Conservation (phyloP, 2,113 vertebrate species). For the Platycercus adscitus region DNA sequence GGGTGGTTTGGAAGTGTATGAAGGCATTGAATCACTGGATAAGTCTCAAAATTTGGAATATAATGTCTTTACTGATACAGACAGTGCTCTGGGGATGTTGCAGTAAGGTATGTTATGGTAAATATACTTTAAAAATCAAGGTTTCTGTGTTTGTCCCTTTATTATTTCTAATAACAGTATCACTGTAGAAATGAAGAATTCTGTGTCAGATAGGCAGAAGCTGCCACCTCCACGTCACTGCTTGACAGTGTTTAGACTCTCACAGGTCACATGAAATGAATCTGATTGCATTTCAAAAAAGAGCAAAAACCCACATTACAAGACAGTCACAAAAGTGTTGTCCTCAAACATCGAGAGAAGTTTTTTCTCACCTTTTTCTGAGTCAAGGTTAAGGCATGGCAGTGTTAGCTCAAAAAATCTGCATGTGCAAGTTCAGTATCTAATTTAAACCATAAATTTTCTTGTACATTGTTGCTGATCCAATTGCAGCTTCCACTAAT, state of each 20-base stretch:
- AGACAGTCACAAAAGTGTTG: not conserved
- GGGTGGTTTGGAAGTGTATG: not conserved
- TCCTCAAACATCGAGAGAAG: not conserved
- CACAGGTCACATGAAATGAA: not conserved
- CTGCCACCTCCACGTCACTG: not conserved
- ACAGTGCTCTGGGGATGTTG: not conserved
- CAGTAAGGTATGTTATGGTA: not conserved
- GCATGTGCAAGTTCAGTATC: conserved; percentile 1
- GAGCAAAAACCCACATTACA: not conserved
- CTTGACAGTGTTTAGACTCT: not conserved
- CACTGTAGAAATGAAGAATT: not conserved
- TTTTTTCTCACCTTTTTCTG: not conserved
- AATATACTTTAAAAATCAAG: not conserved
- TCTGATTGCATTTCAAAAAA: not conserved
- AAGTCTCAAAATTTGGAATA: not conserved
- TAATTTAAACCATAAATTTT: not conserved
- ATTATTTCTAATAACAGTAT: not conserved
- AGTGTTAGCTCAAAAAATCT: not conserved
- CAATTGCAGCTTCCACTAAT: conserved; percentile 23
- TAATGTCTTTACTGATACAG: not conserved
- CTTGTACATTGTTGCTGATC: not conserved
- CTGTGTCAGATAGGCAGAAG: not conserved
- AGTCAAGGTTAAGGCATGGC: conserved; percentile 23
- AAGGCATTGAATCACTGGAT: not conserved
- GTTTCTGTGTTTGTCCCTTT: not conserved